Conservation (phyloP, 2,797 vertebrate species). For the Brachyalestes nurse region DNA sequence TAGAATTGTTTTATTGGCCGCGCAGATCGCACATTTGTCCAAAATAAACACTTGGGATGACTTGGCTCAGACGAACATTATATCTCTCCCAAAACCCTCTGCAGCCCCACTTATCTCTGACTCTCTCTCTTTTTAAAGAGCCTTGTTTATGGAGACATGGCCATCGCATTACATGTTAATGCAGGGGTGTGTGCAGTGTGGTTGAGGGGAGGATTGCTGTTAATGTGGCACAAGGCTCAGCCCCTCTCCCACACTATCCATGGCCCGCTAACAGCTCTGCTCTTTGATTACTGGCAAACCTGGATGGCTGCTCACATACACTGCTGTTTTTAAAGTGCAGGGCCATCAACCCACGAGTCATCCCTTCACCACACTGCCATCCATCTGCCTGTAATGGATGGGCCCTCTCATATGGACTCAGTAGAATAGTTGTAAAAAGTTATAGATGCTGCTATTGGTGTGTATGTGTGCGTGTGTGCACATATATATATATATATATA, state of each 20-base stretch:
- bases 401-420: constrained; percentile 5
- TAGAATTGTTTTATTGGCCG: constrained; percentile 98
- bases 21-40: constrained; percentile 96
- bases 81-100: constrained; percentile 75
- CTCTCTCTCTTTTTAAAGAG: constrained; percentile 76
- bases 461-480: no score
- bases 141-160: constrained; percentile 91
- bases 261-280: constrained; percentile 65
- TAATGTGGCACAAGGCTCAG: constrained; percentile 61
- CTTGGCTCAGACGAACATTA: constrained; percentile 80
- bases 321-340: constrained; percentile 75
- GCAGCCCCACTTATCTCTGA: constrained; percentile 64
- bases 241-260: constrained; percentile 34
- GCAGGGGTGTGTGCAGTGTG: constrained; percentile 70
- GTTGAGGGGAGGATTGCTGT: constrained; percentile 63
- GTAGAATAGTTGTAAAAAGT: background rate
- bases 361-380: constrained; percentile 47
- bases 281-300: constrained; percentile 79
- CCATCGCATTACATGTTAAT: constrained; percentile 90
- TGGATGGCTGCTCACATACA: constrained; percentile 72
- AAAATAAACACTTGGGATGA: constrained; percentile 98
- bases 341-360: constrained; percentile 58
- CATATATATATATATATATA: no score
- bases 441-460: background rate
- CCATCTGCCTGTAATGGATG: constrained; percentile 57